These are phyloP conservation scores for Drosophila sordidula DNA, from an alignment of 2,888 invertebrate genomes.

Conservation along the genomic window DNA sequence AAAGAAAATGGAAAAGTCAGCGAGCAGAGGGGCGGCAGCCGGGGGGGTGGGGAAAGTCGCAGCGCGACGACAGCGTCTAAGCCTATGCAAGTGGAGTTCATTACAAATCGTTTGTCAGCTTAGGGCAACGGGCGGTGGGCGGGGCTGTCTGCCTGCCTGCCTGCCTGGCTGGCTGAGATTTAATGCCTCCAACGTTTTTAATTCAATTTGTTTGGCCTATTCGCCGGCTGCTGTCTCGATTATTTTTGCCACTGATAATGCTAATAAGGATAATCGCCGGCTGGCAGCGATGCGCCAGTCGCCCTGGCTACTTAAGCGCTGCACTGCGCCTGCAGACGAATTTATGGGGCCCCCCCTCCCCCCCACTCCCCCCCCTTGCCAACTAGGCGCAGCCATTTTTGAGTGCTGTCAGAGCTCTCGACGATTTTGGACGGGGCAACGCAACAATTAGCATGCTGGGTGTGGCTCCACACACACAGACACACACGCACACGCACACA, in stretches of 20 bases:
- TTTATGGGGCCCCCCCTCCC: not conserved
- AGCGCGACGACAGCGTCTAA: constrained; percentile 56
- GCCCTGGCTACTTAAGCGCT: constrained; percentile 46
- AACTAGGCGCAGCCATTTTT: constrained; percentile 9
- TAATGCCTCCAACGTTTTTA: constrained; percentile 77
- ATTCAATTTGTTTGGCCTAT: constrained; percentile 73
- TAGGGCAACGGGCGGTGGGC: constrained; percentile 34
- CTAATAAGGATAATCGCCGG: constrained; percentile 77
- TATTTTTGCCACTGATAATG: constrained; percentile 77
- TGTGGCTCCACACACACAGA: constrained; percentile 4
- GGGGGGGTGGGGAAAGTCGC: not conserved
- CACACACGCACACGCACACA: constrained; percentile 9
- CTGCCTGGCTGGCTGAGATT: constrained; percentile 53
- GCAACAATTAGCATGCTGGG: constrained; percentile 51
- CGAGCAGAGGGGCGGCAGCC: not conserved
- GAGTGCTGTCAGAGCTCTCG: constrained; percentile 8
- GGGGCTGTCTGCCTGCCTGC: not conserved
- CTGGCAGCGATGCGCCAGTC: constrained; percentile 33
- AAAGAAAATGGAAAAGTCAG: constrained; percentile 42
- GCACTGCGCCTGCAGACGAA: constrained; percentile 33
- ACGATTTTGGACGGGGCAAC: constrained; percentile 3
- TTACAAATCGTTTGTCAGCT: constrained; percentile 81
- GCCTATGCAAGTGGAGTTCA: constrained; percentile 72
- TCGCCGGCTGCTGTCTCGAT: constrained; percentile 65
- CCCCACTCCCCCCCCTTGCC: not conserved